These are phyloP conservation scores for Rhorus exstirpatorius DNA, from an alignment of 2,888 invertebrate genomes.

Conservation along the genomic window DNA sequence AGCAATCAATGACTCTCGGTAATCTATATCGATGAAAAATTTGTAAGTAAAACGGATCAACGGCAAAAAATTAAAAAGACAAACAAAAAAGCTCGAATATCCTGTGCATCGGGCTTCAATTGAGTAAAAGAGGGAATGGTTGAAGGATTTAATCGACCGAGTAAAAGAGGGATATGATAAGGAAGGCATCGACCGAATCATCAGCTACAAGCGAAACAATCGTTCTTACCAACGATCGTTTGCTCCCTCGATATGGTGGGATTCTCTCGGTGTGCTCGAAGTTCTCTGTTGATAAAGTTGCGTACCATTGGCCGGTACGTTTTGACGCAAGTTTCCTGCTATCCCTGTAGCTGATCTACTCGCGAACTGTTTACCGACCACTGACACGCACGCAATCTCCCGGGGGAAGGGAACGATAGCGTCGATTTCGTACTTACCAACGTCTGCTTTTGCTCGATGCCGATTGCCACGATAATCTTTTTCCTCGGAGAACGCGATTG, in stretches of 20 bases:
- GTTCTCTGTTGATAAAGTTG: background rate
- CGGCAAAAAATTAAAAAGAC: background rate
- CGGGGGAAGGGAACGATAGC: background rate
- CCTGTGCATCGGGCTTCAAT: background rate
- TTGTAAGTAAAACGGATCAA: background rate
- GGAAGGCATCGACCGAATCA: background rate
- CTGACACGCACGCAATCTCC: background rate
- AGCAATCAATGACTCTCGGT: constrained; percentile 14
- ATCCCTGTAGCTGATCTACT: background rate
- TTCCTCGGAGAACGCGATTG: too few species aligned
- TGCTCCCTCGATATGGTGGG: background rate
- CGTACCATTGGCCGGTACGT: constrained; percentile 13
- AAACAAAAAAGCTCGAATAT: too few species aligned
- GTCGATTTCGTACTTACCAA: too few species aligned
- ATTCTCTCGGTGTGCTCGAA: background rate
- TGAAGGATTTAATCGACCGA: background rate
- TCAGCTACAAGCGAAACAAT: background rate
- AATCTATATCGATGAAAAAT: background rate
- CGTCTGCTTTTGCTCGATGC: too few species aligned
- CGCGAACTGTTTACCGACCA: background rate
- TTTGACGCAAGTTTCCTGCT: background rate
- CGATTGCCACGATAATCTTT: too few species aligned
- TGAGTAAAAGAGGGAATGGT: too few species aligned
- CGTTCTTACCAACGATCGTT: constrained; percentile 23
- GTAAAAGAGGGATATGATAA: too few species aligned